Evolutionary conservation across 2,888 invertebrate genomes (phyloP), one percentile per base, ranked within the genome.

Genomic region (Himalopsyche tibetana): DNA sequence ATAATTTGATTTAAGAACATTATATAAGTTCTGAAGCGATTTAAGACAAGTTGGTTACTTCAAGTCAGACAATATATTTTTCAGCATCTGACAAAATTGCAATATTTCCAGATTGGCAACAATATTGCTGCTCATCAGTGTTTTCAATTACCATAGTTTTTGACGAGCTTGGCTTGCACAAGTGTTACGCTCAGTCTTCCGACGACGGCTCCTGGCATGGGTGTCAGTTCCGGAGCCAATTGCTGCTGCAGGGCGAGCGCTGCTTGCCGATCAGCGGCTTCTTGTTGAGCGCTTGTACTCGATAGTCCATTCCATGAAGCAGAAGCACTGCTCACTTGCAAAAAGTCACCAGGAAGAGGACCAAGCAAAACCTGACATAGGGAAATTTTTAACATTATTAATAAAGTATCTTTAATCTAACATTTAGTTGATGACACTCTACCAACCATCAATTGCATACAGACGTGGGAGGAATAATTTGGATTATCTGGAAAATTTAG

Each of bases 141-240:
- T 40, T 38, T 17, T 38, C 56, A 56, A 91, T 90, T 89, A 93
- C 93, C 98, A 94, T 99, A 99, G 91, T 99, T 99, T 93, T 98
- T 98, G 11, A 96, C 96, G 87, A 99, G 94, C 92, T 97, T 98
- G 4, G 98, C 98, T 94, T 98, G 98, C 42, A 95, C 96, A 88
- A 98, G 95, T 17, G 98, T 98, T 89, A 98, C 96, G 91, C 96
- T 97, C 63, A 98, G 94, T 86, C 96, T 94, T 5, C 97, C 97
- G 42, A 90, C 0, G 92, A 92, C 0, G 93, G 92, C 0, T 93
- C 93, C 0, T 90, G 83, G 55, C 38, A 93, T 92, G 88, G 93
- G 91, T 89, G 93, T 91, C 90, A 92, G 91, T 91, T 87, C 92
- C 91, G 17, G 93, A 92, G 89, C 94, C 92, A 84, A 94, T 91